Evolutionary conservation across 1,140 invertebrate genomes (phyloP).

Genomic region (Helicoverpa armigera): DNA sequence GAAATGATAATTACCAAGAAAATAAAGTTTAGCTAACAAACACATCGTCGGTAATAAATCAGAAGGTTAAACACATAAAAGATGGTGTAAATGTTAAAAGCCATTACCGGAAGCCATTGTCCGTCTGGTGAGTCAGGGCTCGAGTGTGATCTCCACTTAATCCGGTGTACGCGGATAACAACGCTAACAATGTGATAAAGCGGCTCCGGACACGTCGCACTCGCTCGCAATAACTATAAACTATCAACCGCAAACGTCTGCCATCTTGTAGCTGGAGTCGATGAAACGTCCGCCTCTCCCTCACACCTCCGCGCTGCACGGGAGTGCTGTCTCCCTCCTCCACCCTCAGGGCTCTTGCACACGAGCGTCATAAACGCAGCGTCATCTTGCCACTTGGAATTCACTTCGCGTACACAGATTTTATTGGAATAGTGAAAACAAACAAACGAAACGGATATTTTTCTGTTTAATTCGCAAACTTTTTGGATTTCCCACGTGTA

Average conservation of each 20-base stretch:
- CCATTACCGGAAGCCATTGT: conserved; percentile 65
- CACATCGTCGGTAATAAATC: conserved; percentile 44
- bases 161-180: conserved; percentile 83
- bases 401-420: conserved; percentile 38
- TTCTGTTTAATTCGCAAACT: conserved; percentile 30
- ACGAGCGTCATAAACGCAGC: conserved; percentile 65
- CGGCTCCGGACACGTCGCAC: conserved; percentile 78
- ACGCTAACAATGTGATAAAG: conserved; percentile 85
- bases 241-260: conserved; percentile 85
- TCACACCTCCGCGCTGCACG: conserved; percentile 62
- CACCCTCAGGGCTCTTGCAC: conserved; percentile 61
- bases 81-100: conserved; percentile 67
- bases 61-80: conserved; percentile 50
- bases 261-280: conserved; percentile 83
- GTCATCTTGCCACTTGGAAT: conserved; percentile 48
- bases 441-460: conserved; percentile 35
- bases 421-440: conserved; percentile 43
- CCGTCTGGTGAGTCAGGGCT: conserved; percentile 59
- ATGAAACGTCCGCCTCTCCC: conserved; percentile 80
- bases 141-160: conserved; percentile 79
- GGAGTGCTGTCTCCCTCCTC: conserved; percentile 66
- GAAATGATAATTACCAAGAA: conserved; percentile 44
- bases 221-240: conserved; percentile 86
- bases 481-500: conserved; percentile 1
- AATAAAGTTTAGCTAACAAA: conserved; percentile 37